Base-by-base conservation (phyloP, 2,797 vertebrate genomes). In the Arctocebus calabarensis region DNA sequence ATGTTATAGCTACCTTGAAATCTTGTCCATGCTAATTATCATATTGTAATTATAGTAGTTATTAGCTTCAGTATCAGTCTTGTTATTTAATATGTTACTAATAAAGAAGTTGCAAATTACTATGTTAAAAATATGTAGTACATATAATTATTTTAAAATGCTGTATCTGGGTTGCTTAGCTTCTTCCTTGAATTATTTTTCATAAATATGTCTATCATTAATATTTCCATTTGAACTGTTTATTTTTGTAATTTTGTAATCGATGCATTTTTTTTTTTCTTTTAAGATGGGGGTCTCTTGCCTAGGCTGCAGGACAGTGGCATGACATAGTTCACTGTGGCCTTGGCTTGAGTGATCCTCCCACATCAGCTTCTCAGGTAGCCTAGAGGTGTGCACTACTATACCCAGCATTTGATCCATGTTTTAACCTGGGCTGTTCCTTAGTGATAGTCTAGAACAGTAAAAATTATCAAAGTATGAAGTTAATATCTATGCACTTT, bases 401-500 rank as follows among this genome's bases (percentile, higher is more conserved):
- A n/a, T 17, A 66, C 64, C 64, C 64, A 66, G 16, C 32, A 22
- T 59, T 20, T 32, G 7, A 57, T 81, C 19, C 1, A 25, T 81
- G 32, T 88, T 88, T 91, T 88, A 81, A 96, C 13, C 37, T 89
- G 27, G 37, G 37, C 14, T 70, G 3, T n/a, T 96, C 16, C 32
- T 90, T 17, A 55, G 22, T 37, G 27, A 12, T 61, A 70, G 29
- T 52, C 70, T 83, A 90, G 68, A 19, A 29, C 13, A 85, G 43
- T 82, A 82, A 29, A 90, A 59, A 73, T 66, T 59, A 73, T 48
- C 45, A 88, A 57, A 70, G 45, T 82, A 14, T 83, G 45, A 82
- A 87, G 27, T 92, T 86, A 77, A 75, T 95, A 37, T 61, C 19
- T 70, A 86, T 92, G 23, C 7, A 79, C n/a, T 92, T 37, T 90